A percentile compares a stretch with the other conserved stretches of the same genome.
phyloP scores from a whole-genome alignment of 2,797 vertebrate genomes.

The Sebastes hubbsi region DNA sequence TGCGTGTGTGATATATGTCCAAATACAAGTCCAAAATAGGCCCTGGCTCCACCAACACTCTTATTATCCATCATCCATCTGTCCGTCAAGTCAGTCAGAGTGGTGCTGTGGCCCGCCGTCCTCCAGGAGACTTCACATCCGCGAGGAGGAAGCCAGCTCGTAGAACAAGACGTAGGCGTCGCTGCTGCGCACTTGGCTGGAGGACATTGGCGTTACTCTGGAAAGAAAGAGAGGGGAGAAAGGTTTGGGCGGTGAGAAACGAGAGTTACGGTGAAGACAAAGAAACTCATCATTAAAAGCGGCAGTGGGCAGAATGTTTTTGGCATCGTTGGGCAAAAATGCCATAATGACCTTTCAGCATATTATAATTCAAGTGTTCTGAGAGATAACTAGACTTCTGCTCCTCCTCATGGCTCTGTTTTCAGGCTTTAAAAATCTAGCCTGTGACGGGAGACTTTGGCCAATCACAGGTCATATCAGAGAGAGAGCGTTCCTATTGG shows the following conservation, averaged over 20 bases:
- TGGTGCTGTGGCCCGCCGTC: conserved; percentile 29
- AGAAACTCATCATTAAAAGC: neutral
- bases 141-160: conserved; percentile 89
- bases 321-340: too few species aligned
- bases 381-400: too few species aligned
- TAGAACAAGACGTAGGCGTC: conserved; percentile 98
- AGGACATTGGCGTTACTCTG: conserved; percentile 95
- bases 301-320: too few species aligned
- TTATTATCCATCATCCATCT: neutral
- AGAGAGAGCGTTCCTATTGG: too few species aligned
- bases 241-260: neutral
- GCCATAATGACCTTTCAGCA: too few species aligned
- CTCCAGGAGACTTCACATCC: conserved; percentile 82
- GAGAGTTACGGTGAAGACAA: neutral
- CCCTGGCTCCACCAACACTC: conserved; percentile 16
- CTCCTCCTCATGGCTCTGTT: too few species aligned
- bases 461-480: too few species aligned
- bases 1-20: conserved; percentile 34
- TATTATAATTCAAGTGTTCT: too few species aligned
- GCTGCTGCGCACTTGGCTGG: conserved; percentile 95
- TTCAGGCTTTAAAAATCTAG: too few species aligned
- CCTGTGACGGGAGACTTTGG: too few species aligned
- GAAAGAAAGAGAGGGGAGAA: neutral
- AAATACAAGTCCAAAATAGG: conserved; percentile 39
- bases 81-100: conserved; percentile 9